Base-by-base conservation (phyloP, 2,888 invertebrate genomes). In the Xestoiulus laeticollis region DNA sequence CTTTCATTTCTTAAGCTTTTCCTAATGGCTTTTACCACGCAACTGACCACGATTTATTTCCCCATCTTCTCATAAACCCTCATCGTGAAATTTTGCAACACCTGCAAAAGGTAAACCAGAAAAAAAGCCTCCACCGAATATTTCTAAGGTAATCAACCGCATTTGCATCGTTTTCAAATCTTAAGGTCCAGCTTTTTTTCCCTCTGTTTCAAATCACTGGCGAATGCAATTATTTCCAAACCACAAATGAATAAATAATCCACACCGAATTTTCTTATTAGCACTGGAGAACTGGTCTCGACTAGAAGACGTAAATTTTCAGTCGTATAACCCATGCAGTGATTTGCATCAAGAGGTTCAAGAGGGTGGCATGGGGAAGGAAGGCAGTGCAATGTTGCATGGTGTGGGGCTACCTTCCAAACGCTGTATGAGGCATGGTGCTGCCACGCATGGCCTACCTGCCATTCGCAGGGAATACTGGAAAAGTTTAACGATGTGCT, bases 401-500 rank as follows among this genome's bases (percentile, higher is more conserved):
- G 48, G 48, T 48, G 48, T 48, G 48, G 48, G 38, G 38, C 38
- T 38, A 38, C 38, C 38, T 38, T n/a, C n/a, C n/a, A 38, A 8
- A 38, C 38, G 8, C 38, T 38, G 38, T 38, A 38, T 59, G 59
- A 59, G 59, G 68, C 68, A 68, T 68, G 22, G 26, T 26, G 26
- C 1, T 8, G 68, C 26, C 68, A 68, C 68, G 68, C 68, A 26
- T 26, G 68, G 68, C 68, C 68, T 68, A 68, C 68, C 68, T 68
- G 26, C 26, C 68, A 68, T 68, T 68, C 26, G 68, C 68, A 68
- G 26, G 8, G 68, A 6, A 68, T 68, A 22, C 68, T 68, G 26
- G 10, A 68, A 68, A 26, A 68, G 26, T 68, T 68, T 68, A 68
- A 68, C 68, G 68, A 68, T 68, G 68, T 68, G 68, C 68, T 68